These are phyloP conservation scores for Drosophila monieri DNA, from an alignment of 2,888 invertebrate genomes.

Conservation along the genomic window DNA sequence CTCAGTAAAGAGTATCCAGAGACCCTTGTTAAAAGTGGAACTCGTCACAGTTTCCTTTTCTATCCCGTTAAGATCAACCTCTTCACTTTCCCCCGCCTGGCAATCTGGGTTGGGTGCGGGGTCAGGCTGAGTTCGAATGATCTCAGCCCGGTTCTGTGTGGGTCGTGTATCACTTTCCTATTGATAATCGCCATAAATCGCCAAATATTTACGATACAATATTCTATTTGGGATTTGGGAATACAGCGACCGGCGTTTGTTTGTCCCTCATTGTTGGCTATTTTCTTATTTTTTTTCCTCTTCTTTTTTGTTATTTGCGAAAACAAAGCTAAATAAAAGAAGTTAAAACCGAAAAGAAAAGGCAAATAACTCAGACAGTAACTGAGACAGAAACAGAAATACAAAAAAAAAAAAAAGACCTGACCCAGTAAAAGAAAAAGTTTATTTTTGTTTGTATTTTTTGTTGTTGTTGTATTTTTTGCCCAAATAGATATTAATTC, in stretches of 20 bases:
- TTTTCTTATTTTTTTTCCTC: not conserved
- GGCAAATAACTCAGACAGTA: constrained; percentile 52
- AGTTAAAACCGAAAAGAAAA: constrained; percentile 33
- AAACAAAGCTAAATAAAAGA: constrained; percentile 29
- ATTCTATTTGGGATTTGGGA: constrained; percentile 16
- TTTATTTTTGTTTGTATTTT: constrained; percentile 55
- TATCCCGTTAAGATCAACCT: not conserved
- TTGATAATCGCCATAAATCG: constrained; percentile 77
- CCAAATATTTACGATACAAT: constrained; percentile 54
- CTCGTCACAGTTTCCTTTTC: not conserved
- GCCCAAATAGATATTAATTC: constrained; percentile 75
- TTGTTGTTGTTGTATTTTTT: constrained; percentile 27
- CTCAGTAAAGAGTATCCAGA: not conserved
- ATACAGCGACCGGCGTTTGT: constrained; percentile 1
- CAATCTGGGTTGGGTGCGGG: constrained; percentile 26
- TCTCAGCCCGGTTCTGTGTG: constrained; percentile 41
- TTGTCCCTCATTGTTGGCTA: constrained; percentile 28
- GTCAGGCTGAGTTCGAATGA: constrained; percentile 7
- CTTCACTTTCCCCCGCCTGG: constrained; percentile 27
- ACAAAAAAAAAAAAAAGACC: not conserved
- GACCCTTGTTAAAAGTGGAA: not conserved
- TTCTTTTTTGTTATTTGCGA: constrained; percentile 5
- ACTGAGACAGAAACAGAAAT: constrained; percentile 14
- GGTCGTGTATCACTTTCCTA: constrained; percentile 78
- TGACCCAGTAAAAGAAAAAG: constrained; percentile 78